Evolutionary conservation across 23 tunicate species (phyloP).

Genomic region (Ascidia mentula): DNA sequence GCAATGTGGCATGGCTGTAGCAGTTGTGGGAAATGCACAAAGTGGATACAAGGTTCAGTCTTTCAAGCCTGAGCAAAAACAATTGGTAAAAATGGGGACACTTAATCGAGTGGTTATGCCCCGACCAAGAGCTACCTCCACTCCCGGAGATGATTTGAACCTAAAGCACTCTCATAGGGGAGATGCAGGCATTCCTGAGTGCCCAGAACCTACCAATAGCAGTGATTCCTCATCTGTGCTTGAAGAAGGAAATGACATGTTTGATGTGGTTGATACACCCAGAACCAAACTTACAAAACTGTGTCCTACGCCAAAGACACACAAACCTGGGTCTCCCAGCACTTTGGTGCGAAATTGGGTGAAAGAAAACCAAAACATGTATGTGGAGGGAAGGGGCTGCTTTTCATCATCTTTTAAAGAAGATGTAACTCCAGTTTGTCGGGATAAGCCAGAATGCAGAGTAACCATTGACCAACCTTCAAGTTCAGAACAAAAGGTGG

Average conservation of each 20-base stretch:
- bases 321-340: conserved; percentile 39
- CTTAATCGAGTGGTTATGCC: conserved; percentile 20
- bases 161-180: background rate
- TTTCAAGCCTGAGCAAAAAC: conserved; percentile 7
- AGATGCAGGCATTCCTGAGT: conserved; percentile 5
- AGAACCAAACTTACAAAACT: conserved; percentile 22
- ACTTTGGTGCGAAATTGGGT: conserved; percentile 88
- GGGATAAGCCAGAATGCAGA: background rate
- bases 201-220: background rate
- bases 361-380: conserved; percentile 58
- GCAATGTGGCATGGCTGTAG: conserved; percentile 7
- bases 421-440: conserved; percentile 3
- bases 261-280: conserved; percentile 11
- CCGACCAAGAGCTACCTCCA: conserved; percentile 57
- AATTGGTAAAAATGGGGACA: background rate
- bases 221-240: background rate
- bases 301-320: conserved; percentile 34
- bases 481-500: background rate
- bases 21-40: conserved; percentile 44
- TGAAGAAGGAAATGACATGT: background rate
- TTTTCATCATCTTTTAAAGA: conserved; percentile 14
- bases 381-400: conserved; percentile 24
- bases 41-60: conserved; percentile 37
- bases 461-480: background rate
- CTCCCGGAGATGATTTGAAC: conserved; percentile 76